These are phyloP conservation scores for Phyllotreta striolata DNA, from an alignment of 2,888 invertebrate genomes.

Conservation along the genomic window DNA sequence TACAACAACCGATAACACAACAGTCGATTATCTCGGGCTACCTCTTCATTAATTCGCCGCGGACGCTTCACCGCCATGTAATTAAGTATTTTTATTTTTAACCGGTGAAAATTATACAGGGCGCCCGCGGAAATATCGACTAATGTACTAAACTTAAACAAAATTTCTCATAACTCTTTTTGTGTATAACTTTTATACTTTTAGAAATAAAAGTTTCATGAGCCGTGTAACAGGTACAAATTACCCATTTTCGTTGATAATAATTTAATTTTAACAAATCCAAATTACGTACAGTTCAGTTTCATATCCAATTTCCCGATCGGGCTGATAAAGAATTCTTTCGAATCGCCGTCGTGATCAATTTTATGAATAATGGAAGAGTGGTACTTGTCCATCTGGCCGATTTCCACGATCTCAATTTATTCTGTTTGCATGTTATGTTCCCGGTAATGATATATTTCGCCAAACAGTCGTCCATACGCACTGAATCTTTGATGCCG, in stretches of 20 bases:
- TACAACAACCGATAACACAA: constrained; percentile 40
- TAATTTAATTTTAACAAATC: too few species aligned
- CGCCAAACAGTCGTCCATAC: constrained; percentile 35
- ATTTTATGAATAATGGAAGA: constrained; percentile 35
- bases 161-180: too few species aligned
- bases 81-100: constrained; percentile 29
- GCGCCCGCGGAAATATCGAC: too few species aligned
- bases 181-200: too few species aligned
- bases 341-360: constrained; percentile 32
- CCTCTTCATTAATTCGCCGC: constrained; percentile 34
- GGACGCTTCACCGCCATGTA: constrained; percentile 33
- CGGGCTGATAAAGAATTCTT: constrained; percentile 20
- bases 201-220: too few species aligned
- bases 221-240: too few species aligned
- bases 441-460: constrained; percentile 38
- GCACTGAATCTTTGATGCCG: constrained; percentile 31
- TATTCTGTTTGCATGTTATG: constrained; percentile 43
- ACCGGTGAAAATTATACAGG: constrained; percentile 17
- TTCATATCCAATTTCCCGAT: neutral
- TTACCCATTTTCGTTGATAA: too few species aligned
- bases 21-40: constrained; percentile 28
- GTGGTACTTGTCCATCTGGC: constrained; percentile 35
- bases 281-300: too few species aligned
- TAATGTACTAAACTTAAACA: too few species aligned
- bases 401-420: constrained; percentile 40